phyloP scores from a whole-genome alignment of 2,888 invertebrate species.

The Mongoloraphidia duomilia region DNA sequence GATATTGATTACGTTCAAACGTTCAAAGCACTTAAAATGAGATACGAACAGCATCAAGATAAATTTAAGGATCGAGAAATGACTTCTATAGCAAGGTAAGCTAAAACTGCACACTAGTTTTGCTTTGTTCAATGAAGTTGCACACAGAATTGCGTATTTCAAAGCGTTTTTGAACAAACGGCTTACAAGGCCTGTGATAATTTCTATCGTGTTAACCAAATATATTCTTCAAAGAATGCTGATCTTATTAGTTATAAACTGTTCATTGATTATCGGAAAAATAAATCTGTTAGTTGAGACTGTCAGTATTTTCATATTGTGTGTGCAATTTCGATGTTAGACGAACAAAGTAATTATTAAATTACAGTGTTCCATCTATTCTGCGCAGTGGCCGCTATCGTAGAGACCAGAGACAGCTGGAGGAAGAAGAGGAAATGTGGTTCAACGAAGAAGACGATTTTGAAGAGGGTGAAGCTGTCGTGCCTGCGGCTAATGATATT shows the following conservation, averaged over 20 bases:
- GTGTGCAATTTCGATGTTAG: no score
- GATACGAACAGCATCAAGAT: constrained; percentile 87
- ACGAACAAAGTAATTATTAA: not conserved
- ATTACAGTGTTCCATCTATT: constrained; percentile 58
- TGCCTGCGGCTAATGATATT: constrained; percentile 34
- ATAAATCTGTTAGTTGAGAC: no score
- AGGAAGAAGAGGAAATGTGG: constrained; percentile 98
- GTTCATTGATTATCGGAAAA: no score
- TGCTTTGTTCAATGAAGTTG: not conserved
- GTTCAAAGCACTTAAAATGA: constrained; percentile 79
- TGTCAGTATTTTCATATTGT: no score
- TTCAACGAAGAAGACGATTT: constrained; percentile 94
- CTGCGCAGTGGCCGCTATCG: constrained; percentile 69
- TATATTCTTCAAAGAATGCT: no score
- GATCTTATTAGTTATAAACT: no score
- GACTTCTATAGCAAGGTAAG: constrained; percentile 54
- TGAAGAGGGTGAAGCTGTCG: constrained; percentile 56
- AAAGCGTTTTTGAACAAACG: not conserved
- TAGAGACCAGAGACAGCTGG: constrained; percentile 83
- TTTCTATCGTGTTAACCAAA: not conserved
- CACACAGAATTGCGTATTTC: not conserved
- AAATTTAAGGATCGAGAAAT: constrained; percentile 76
- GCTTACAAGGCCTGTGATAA: not conserved
- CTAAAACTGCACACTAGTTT: constrained; percentile 8
- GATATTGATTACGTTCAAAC: constrained; percentile 96